Conservation (phyloP, 2,888 invertebrate genomes). For the Clistopyga incitator region DNA sequence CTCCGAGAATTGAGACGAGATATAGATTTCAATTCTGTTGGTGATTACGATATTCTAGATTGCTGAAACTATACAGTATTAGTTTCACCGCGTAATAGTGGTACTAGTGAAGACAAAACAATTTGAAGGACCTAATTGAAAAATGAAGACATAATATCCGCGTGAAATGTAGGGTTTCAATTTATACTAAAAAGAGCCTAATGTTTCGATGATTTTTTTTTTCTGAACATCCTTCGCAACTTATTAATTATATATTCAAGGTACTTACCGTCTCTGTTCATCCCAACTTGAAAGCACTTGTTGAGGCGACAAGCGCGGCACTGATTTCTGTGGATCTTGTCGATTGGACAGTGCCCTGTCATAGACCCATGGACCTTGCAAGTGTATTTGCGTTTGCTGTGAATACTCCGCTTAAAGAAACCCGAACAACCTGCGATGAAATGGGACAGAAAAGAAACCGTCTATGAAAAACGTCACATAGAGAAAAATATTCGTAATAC, state of each 20-base stretch:
- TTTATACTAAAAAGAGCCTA: too few relatives aligned
- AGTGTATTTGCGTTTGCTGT: constrained; percentile 97
- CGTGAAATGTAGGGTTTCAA: too few relatives aligned
- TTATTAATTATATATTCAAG: not conserved
- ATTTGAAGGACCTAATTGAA: not conserved
- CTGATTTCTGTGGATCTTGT: constrained; percentile 98
- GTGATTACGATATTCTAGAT: not conserved
- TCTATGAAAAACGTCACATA: not conserved
- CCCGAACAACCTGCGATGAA: constrained; percentile 93
- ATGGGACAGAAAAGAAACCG: constrained; percentile 14
- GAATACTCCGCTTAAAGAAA: constrained; percentile 98
- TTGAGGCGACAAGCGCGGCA: constrained; percentile 97
- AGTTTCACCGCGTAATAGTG: not conserved
- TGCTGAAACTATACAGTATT: not conserved
- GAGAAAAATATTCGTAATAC: too few relatives aligned
- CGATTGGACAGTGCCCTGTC: constrained; percentile 97
- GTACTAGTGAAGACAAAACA: not conserved
- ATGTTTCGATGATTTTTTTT: not conserved
- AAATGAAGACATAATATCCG: too few relatives aligned
- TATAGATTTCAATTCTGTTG: constrained; percentile 5
- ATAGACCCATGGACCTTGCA: constrained; percentile 97
- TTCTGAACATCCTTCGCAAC: not conserved
- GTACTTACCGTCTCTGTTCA: constrained; percentile 98
- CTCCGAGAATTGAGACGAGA: constrained; percentile 35
- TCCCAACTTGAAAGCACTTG: constrained; percentile 97